These are phyloP conservation scores for Athetis lepigone DNA, from an alignment of 2,888 invertebrate genomes.

Conservation along the genomic window DNA sequence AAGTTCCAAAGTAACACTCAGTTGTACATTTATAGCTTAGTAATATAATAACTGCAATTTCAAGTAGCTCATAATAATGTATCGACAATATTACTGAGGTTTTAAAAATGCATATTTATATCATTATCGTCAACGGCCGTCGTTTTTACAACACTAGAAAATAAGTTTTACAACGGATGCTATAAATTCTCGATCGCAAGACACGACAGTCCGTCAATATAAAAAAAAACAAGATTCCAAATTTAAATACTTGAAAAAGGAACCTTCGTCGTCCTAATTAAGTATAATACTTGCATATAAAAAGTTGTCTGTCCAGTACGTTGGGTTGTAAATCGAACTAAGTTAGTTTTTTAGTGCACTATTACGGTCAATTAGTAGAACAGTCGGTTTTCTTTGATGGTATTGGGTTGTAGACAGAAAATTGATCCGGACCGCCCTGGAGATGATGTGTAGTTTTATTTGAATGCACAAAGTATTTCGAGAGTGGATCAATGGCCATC, in stretches of 20 bases:
- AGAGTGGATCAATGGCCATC: conserved; percentile 57
- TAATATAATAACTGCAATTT: conserved; percentile 50
- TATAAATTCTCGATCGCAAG: conserved; percentile 48
- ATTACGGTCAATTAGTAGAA: conserved; percentile 87
- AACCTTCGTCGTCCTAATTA: conserved; percentile 62
- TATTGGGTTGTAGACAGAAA: conserved; percentile 85
- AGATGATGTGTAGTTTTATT: conserved; percentile 69
- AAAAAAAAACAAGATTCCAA: conserved; percentile 50
- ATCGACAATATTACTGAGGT: conserved; percentile 26
- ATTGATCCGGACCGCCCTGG: conserved; percentile 85
- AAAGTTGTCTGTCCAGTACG: conserved; percentile 57
- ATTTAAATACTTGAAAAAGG: conserved; percentile 62
- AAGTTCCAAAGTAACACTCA: conserved; percentile 7
- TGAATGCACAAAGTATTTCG: conserved; percentile 65
- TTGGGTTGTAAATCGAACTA: conserved; percentile 67
- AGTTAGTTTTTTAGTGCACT: conserved; percentile 76
- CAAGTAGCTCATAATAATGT: conserved; percentile 45
- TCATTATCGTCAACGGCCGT: conserved; percentile 42
- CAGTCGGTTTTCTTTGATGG: conserved; percentile 84
- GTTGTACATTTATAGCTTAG: conserved; percentile 23
- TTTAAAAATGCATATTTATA: conserved; percentile 46
- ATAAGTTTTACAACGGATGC: conserved; percentile 37
- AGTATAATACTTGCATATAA: conserved; percentile 57
- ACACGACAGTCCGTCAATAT: conserved; percentile 30
- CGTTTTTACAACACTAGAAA: conserved; percentile 36